Conservation (phyloP, 2,113 vertebrate species). For the Conger conger region DNA sequence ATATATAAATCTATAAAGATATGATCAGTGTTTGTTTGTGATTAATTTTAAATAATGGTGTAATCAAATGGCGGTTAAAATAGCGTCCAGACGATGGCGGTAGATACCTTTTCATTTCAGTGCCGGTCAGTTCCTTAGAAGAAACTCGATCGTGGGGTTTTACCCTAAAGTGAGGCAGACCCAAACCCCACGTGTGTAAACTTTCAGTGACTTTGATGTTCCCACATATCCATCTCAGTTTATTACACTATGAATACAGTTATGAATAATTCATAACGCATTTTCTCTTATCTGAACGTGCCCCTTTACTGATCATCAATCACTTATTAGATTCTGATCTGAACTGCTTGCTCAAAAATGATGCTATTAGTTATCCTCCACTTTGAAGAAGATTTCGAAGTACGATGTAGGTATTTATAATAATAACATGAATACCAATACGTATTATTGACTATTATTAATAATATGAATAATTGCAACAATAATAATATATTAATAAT, state of each 20-base stretch:
- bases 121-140: neutral
- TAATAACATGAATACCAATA: neutral
- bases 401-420: neutral
- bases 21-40: neutral
- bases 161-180: neutral
- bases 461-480: too few species aligned
- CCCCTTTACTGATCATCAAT: neutral
- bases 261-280: neutral
- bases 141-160: neutral
- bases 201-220: neutral
- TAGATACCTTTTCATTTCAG: conserved; percentile 3
- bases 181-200: neutral
- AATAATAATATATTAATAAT: too few species aligned
- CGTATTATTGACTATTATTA: too few species aligned
- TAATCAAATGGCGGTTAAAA: neutral
- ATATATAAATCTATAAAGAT: too few species aligned
- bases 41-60: conserved; percentile 11
- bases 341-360: neutral
- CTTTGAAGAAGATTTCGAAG: neutral
- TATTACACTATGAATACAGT: neutral
- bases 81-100: conserved; percentile 22
- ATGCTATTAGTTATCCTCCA: neutral
- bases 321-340: neutral
- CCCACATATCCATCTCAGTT: neutral
- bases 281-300: neutral